A percentile compares a stretch with the other conserved stretches of the same genome.
Evolutionary conservation across 2,113 vertebrate genomes (phyloP).

Genomic region (Pipa parva): DNA sequence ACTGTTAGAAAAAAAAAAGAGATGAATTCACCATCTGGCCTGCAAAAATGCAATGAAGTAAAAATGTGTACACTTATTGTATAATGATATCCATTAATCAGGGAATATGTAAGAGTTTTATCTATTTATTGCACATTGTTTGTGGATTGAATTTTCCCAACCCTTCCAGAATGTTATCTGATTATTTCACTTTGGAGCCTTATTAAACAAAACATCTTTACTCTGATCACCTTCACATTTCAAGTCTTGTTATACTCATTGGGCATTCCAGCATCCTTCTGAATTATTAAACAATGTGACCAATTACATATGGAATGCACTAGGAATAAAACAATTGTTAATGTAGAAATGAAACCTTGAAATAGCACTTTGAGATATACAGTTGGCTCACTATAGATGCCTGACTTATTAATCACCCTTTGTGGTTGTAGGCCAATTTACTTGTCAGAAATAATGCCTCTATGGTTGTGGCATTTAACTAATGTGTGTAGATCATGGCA

Average conservation of each 20-base stretch:
- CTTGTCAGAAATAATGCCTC: conserved; percentile 43
- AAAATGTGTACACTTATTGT: background rate
- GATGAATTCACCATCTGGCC: too few relatives aligned
- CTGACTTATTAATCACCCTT: conserved; percentile 39
- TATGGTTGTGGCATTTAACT: conserved; percentile 39
- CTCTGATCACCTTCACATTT: conserved; percentile 5
- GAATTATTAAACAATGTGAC: conserved; percentile 19
- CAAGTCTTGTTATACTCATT: conserved; percentile 9
- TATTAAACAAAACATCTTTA: background rate
- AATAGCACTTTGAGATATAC: conserved; percentile 37
- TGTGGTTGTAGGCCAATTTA: conserved; percentile 43
- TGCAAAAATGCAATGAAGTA: background rate
- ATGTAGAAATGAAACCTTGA: conserved; percentile 22
- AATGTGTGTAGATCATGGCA: conserved; percentile 42
- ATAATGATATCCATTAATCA: background rate
- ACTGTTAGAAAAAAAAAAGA: background rate
- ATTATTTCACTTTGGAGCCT: background rate
- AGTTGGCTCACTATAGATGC: conserved; percentile 27
- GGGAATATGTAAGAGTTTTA: background rate
- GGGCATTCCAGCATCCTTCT: conserved; percentile 4
- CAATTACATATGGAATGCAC: conserved; percentile 25
- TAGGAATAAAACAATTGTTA: conserved; percentile 27
- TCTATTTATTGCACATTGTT: background rate
- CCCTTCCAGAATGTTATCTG: background rate
- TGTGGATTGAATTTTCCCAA: background rate